These are phyloP conservation scores for Phaonia tiefii DNA, from an alignment of 2,888 invertebrate genomes.

Conservation along the genomic window DNA sequence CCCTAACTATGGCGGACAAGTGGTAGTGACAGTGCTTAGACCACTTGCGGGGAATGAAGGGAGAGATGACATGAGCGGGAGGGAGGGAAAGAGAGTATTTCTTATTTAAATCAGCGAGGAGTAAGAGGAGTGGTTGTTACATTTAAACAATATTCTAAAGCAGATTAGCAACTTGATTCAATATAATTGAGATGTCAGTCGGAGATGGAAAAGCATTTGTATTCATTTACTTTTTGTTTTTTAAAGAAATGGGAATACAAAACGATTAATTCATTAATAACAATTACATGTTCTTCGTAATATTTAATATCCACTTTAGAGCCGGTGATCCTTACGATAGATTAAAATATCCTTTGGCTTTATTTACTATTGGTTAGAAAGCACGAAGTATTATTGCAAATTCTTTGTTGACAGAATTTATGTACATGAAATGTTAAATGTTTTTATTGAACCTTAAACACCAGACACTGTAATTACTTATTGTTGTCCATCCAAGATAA, in stretches of 20 bases:
- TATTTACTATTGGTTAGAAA: too few relatives aligned
- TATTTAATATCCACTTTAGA: background rate
- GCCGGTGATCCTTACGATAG: too few relatives aligned
- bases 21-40: slow-evolving; percentile 67
- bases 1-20: slow-evolving; percentile 72
- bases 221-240: too few relatives aligned
- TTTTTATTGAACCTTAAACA: background rate
- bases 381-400: too few relatives aligned
- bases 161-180: background rate
- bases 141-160: background rate
- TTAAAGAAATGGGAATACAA: too few relatives aligned
- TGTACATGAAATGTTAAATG: slow-evolving; percentile 8
- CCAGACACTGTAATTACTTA: background rate
- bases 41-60: slow-evolving; percentile 25
- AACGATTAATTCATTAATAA: too few relatives aligned
- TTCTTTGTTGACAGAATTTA: slow-evolving; percentile 21
- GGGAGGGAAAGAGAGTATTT: too few relatives aligned
- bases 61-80: background rate
- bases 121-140: background rate
- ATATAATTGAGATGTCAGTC: too few relatives aligned
- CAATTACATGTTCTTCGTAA: background rate
- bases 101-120: too few relatives aligned
- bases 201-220: too few relatives aligned
- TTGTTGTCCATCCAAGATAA: background rate
- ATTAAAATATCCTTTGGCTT: background rate